Evolutionary conservation across 1,140 invertebrate species (phyloP), one percentile per base, ranked within the genome.

Genomic region (Cataglyphis hispanica): DNA sequence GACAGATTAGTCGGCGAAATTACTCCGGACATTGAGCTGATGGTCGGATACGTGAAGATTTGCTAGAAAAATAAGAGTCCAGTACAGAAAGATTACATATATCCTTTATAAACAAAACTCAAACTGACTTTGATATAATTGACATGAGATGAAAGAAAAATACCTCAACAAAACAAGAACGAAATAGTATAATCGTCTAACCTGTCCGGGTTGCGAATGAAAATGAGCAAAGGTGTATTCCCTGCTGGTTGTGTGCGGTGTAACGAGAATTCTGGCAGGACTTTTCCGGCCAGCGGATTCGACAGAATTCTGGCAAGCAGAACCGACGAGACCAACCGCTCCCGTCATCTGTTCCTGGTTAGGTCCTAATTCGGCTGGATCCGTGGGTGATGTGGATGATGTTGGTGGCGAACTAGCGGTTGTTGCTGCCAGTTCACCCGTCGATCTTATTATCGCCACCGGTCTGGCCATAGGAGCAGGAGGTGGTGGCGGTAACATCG

Each of bases 401-500:
- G 96, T 95, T 7, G 96, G 96, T 2, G 97, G 96, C n/a, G 96
- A 96, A 81, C 95, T 95, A 95, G 95, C 92, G 95, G 95, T 95
- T 74, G 92, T 91, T 19, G 92, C 92, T 58, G 93, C 92, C 4
- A 94, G 87, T 85, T 96, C 96, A 91, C 98, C 97, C 87, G 98
- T 98, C 56, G 98, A 98, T 92, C 98, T 96, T 91, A 99, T 98
- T 88, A 99, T 99, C 31, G 99, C 98, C 11, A 99, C 98, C 0
- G 98, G 99, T 88, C 99, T 96, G 2, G 98, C 98, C 98, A 99
- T 98, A 10, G 98, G 98, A 3, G 98, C 98, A 2, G 99, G 96
- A n/a, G 98, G 98, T n/a, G 98, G 98, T 58, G 98, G 98, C 19
- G 98, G 98, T 89, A 99, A 95, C 97, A 98, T 98, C 87, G 98